Evolutionary conservation across 2,113 vertebrate genomes (phyloP), one percentile per base, ranked within the genome.

Genomic region (Gallinago jamesoni): DNA sequence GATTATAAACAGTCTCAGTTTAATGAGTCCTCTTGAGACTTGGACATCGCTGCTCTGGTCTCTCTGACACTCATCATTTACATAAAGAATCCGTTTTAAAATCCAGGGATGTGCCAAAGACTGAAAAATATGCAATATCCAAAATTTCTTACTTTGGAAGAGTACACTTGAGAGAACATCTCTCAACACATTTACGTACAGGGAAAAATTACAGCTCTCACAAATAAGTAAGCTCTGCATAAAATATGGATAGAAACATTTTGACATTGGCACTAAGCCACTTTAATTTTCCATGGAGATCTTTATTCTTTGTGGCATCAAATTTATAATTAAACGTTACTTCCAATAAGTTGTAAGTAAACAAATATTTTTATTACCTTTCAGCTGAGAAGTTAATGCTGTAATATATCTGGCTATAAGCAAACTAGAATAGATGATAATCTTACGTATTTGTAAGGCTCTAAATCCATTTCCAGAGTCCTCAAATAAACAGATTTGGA

Each of bases 21-120:
- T 97, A 97, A 97, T 94, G 84, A 97, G 91, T 53, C 64, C 96
- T 88, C 89, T 25, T 80, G 92, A 95, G 94, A 89, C 7, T 80
- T 93, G 63, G 50, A 50, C 68, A 62, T 64, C 64, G 73, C 57
- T 88, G 14, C 23, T 73, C 45, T 3, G 2, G 63, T 93, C 21
- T 93, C 53, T 76, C 50, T 82, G 68, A 90, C 84, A 75, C 23
- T 78, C 5, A 5, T 33, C 22, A 87, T 92, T 95, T 91, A 89
- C 89, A 82, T 90, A 70, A 94, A 91, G 39, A 67, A 85, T 72
- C n/a, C 10, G 22, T 90, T 92, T 92, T 84, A 72, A 95, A 95
- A 81, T 22, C 3, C 19, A 74, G 56, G 10, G 21, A 67, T 59
- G 17, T 77, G 33, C 35, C 62, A 94, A 89, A 48, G 22, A 39